Evolutionary conservation across 2,113 vertebrate species (phyloP).

Genomic region (Fregata magnificens): DNA sequence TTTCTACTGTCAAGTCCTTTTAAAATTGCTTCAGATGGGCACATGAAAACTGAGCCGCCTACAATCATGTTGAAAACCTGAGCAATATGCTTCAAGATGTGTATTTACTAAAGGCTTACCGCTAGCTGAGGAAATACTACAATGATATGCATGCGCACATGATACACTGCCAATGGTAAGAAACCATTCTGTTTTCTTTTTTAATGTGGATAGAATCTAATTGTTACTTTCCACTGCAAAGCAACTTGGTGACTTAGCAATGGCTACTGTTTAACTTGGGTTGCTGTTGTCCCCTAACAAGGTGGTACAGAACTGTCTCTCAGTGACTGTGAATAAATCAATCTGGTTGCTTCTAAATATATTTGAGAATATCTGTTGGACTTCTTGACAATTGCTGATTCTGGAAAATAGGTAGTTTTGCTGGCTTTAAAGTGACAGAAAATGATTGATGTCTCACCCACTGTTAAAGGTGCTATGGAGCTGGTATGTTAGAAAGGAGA

Average conservation of each 20-base stretch:
- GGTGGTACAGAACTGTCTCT: background rate
- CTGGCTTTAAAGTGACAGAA: background rate
- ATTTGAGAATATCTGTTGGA: background rate
- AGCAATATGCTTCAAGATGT: background rate
- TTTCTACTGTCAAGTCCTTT: background rate
- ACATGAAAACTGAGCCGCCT: background rate
- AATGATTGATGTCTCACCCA: background rate
- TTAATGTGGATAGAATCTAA: background rate
- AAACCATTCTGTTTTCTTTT: background rate
- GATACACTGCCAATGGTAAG: background rate
- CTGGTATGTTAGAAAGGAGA: background rate
- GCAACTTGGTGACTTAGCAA: background rate
- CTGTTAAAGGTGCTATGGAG: background rate
- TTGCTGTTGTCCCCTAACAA: background rate
- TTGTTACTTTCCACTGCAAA: background rate
- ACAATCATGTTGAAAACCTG: background rate
- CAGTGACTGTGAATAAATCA: background rate
- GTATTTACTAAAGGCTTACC: background rate
- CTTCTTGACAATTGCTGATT: background rate
- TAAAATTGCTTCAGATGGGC: background rate
- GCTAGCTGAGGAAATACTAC: background rate
- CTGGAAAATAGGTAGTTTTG: background rate
- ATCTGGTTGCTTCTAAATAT: background rate
- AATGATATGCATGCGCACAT: rapidly evolving
- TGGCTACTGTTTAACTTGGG: background rate